Percentiles rank a stretch among this genome's conserved stretches.
Evolutionary conservation across 1,140 invertebrate species (phyloP).

Genomic region (Subanguina moxae): DNA sequence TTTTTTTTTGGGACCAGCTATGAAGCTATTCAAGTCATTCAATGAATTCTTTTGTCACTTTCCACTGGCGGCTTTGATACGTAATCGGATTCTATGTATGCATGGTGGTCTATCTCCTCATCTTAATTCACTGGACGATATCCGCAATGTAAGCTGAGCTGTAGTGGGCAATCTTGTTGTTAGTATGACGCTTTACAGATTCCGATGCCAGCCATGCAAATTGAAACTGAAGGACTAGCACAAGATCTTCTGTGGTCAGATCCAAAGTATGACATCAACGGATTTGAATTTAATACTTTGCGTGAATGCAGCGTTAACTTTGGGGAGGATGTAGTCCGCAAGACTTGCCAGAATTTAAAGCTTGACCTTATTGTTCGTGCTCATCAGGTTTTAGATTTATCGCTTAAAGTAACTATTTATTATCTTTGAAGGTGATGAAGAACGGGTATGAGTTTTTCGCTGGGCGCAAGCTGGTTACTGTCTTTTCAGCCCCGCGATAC

Average conservation of each 20-base stretch:
- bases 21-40: slow-evolving; percentile 46
- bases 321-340: slow-evolving; percentile 47
- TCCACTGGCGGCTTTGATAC: slow-evolving; percentile 73
- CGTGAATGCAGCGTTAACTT: slow-evolving; percentile 57
- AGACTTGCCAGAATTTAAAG: slow-evolving; percentile 38
- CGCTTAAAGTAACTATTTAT: background rate
- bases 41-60: slow-evolving; percentile 61
- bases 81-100: slow-evolving; percentile 66
- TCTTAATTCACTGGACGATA: slow-evolving; percentile 63
- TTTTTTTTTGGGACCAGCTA: background rate
- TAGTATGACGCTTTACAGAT: background rate
- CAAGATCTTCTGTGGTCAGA: slow-evolving; percentile 60
- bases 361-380: slow-evolving; percentile 51
- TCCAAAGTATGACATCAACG: slow-evolving; percentile 42
- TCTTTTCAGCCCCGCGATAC: slow-evolving; percentile 79
- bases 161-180: background rate
- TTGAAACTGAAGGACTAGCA: slow-evolving; percentile 13
- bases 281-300: slow-evolving; percentile 68
- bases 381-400: slow-evolving; percentile 7
- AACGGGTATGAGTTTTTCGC: slow-evolving; percentile 64
- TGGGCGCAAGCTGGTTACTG: slow-evolving; percentile 70
- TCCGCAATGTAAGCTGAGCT: slow-evolving; percentile 15
- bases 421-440: background rate
- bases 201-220: background rate
- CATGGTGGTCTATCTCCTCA: slow-evolving; percentile 77